These are phyloP conservation scores for Amyelois transitella DNA, from an alignment of 1,140 invertebrate species.

Conservation along the genomic window DNA sequence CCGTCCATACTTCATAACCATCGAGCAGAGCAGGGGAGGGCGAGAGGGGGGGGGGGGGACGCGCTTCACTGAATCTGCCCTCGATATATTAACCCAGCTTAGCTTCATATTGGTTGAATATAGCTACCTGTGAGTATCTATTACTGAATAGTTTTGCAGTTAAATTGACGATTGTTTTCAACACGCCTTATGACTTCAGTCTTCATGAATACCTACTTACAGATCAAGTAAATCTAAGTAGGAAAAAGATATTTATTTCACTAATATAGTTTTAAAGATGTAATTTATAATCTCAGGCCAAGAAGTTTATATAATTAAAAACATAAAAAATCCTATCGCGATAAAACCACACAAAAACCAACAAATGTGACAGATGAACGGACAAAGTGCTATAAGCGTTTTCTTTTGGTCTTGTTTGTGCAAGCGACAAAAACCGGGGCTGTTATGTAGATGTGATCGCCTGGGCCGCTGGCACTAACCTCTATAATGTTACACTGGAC, in stretches of 20 bases:
- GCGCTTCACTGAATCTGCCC: not conserved
- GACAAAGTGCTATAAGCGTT: not conserved
- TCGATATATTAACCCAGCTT: not conserved
- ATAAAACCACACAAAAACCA: not conserved
- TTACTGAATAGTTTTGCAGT: not conserved
- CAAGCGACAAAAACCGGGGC: not conserved
- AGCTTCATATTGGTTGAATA: not conserved
- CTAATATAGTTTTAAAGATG: too few species aligned
- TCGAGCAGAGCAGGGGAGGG: constrained; percentile 18
- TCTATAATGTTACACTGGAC: too few species aligned
- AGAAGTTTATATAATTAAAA: too few species aligned
- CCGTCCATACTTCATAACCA: constrained; percentile 48
- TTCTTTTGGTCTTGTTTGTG: not conserved
- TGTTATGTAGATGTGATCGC: not conserved
- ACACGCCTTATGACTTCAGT: too few species aligned
- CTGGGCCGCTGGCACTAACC: too few species aligned
- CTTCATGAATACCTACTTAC: too few species aligned
- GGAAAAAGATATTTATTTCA: too few species aligned
- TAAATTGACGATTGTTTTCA: too few species aligned
- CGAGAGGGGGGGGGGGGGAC: not conserved
- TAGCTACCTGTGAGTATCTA: not conserved
- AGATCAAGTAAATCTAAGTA: too few species aligned
- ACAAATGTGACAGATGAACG: not conserved
- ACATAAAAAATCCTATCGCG: not conserved
- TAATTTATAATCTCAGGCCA: too few species aligned